Conservation (phyloP, 2,888 invertebrate species). For the Amphimallon solstitiale region DNA sequence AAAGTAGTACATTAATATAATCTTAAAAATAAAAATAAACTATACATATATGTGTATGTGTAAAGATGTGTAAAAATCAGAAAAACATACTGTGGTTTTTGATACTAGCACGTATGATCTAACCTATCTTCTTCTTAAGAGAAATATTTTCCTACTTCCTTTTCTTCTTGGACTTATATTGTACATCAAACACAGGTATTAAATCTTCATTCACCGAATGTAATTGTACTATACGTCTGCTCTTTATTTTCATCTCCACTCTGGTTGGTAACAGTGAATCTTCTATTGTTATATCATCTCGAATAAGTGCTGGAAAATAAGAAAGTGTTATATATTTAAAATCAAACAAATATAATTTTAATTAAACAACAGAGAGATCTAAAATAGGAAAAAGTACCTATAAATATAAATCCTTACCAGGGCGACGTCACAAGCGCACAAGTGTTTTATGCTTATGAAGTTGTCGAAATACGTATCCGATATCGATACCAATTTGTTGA, state of each 20-base stretch:
- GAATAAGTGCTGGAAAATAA: slow-evolving; percentile 8
- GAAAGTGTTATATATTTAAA: background rate
- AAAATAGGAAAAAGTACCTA: no score
- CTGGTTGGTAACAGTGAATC: slow-evolving; percentile 47
- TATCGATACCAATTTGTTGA: no score
- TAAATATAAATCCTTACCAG: no score
- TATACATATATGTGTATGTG: background rate
- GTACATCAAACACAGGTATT: background rate
- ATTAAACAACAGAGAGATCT: no score
- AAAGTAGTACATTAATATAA: background rate
- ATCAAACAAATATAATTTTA: no score
- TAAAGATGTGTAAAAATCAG: no score
- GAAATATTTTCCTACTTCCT: background rate
- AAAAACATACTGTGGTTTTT: background rate
- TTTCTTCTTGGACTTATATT: background rate
- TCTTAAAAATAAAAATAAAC: slow-evolving; percentile 8
- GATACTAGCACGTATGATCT: background rate
- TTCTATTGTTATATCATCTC: slow-evolving; percentile 43
- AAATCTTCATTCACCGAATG: slow-evolving; percentile 18
- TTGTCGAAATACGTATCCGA: no score
- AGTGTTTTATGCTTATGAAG: no score
- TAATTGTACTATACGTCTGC: slow-evolving; percentile 42
- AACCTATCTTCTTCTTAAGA: background rate
- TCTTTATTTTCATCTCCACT: slow-evolving; percentile 46
- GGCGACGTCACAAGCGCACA: no score